A percentile compares a stretch with the other conserved stretches of the same genome.
Evolutionary conservation across 2,113 vertebrate genomes (phyloP).

Genomic region (Tor tambroides): DNA sequence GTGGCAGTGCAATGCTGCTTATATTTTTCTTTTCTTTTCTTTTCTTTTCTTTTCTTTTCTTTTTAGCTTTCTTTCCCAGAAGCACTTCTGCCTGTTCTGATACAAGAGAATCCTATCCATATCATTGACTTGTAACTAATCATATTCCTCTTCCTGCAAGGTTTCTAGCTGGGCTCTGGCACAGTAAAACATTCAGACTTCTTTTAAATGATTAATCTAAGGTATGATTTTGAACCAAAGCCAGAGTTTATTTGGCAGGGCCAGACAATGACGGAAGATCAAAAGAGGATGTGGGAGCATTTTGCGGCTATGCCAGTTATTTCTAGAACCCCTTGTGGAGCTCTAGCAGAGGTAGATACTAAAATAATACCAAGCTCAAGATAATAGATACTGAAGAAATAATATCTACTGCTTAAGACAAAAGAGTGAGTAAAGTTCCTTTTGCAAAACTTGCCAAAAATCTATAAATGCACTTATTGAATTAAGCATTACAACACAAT

Average conservation of each 20-base stretch:
- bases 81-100: not conserved
- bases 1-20: not conserved
- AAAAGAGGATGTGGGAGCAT: conserved; percentile 42
- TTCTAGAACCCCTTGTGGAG: conserved; percentile 9
- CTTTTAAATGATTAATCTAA: conserved; percentile 51
- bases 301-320: conserved; percentile 43
- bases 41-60: not conserved
- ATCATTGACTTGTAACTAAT: conserved; percentile 18
- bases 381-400: not conserved
- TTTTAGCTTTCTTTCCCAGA: not conserved
- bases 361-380: not conserved
- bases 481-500: not conserved
- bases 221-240: conserved; percentile 40
- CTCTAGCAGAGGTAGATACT: conserved; percentile 14
- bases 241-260: conserved; percentile 51
- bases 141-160: not conserved
- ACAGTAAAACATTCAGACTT: conserved; percentile 16
- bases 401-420: not conserved
- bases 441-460: not conserved
- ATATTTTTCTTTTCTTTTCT: not conserved
- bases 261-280: conserved; percentile 52
- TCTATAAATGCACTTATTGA: not conserved
- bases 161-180: not conserved
- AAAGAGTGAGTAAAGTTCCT: not conserved
- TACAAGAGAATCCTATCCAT: not conserved